Base-by-base conservation (phyloP, 2,888 invertebrate species). In the Epinotia demarniana region DNA sequence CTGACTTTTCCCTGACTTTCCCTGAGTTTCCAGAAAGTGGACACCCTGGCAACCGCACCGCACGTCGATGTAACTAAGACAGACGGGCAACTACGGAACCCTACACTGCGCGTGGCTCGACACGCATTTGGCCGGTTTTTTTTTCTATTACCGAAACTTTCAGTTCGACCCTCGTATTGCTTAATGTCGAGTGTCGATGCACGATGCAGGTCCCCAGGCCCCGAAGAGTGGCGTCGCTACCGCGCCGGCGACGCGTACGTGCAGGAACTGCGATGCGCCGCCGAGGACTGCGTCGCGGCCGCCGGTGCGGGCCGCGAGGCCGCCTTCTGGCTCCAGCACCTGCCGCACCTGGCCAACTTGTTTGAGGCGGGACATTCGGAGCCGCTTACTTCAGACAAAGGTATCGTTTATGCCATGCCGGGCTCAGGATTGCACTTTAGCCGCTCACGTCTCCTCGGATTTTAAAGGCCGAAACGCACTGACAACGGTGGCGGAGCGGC, bases 201-300 rank as follows among this genome's bases (percentile, higher is more conserved):
- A 43, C 19, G 61, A 43, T 80, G 69, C 73, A 96, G 96, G 19
- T 95, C 95, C 81, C 96, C 96, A 19, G 95, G 94, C 16, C 88
- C 90, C 55, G 92, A 93, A 77, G 93, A 90, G 13, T 97, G 97
- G 96, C 90, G 92, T 78, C 94, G 95, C 23, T 96, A 96, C 83
- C 94, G 91, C 79, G 83, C 89, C 16, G 90, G 91, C 6, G 94
- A 95, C 79, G 90, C 91, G 58, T 90, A 94, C 78, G 89, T 95
- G 64, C 92, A 94, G 83, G 89, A 94, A 78, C 90, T 95, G 69
- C 88, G 87, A 60, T 63, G 63, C 57, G 78, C 77, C 39, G 78
- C 74, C 33, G 78, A 73, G 49, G 55, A 49, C 13, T 72, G 73
- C 27, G 76, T 60, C 27, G 78, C 81, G 55, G 77, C 78, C 19